A percentile compares a stretch with the other conserved stretches of the same genome.
These are phyloP conservation scores for Nothocercus nigrocapillus DNA, from an alignment of 2,113 vertebrate species.

Conservation along the genomic window DNA sequence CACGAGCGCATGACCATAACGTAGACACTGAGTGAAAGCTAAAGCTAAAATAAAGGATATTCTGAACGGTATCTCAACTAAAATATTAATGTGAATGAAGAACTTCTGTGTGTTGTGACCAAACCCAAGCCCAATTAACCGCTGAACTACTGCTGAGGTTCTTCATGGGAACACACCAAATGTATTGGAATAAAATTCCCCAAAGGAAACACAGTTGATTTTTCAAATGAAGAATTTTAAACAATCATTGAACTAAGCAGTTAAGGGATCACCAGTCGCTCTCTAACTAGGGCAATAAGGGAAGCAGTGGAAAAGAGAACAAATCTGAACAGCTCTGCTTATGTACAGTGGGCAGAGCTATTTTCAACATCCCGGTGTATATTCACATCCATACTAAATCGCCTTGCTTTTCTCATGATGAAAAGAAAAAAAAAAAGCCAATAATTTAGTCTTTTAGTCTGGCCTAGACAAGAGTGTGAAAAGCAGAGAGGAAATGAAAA, in stretches of 20 bases:
- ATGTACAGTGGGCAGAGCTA: neutral
- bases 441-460: neutral
- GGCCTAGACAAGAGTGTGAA: neutral
- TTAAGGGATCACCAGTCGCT: neutral
- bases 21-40: neutral
- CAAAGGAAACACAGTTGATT: neutral
- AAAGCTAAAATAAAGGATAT: neutral
- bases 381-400: neutral
- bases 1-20: neutral
- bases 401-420: neutral
- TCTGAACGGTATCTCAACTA: neutral
- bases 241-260: neutral
- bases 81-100: neutral
- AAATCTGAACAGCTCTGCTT: conserved; percentile 4
- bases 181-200: neutral
- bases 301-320: neutral
- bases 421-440: neutral
- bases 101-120: neutral
- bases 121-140: neutral
- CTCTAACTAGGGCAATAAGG: neutral
- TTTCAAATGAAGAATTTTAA: conserved; percentile 3
- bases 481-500: neutral
- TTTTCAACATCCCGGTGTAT: neutral
- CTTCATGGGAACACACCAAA: neutral
- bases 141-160: neutral